phyloP scores from a whole-genome alignment of 1,140 invertebrate species.

The Drosophila orosa region DNA sequence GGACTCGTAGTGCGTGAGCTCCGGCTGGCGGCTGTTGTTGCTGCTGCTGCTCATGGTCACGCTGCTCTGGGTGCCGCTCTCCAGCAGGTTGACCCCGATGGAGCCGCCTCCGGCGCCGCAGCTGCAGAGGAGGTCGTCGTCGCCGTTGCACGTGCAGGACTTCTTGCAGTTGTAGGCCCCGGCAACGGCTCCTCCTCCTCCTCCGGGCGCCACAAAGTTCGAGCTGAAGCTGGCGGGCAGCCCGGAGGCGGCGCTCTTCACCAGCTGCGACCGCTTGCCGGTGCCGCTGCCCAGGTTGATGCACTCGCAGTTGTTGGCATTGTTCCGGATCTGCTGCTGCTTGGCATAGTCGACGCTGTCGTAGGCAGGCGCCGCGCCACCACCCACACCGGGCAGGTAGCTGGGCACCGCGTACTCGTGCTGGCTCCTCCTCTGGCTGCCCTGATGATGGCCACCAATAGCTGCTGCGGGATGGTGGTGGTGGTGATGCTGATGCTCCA shows the following conservation, averaged over 20 bases:
- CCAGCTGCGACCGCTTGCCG: conserved; percentile 64
- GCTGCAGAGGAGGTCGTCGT: conserved; percentile 64
- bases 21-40: conserved; percentile 75
- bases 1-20: conserved; percentile 83
- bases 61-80: conserved; percentile 81
- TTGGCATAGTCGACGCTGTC: conserved; percentile 76
- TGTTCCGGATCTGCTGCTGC: conserved; percentile 62
- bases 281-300: conserved; percentile 56
- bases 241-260: conserved; percentile 76
- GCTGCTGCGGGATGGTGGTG: conserved; percentile 46
- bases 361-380: conserved; percentile 51
- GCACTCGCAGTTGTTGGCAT: conserved; percentile 63
- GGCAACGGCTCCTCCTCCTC: conserved; percentile 83
- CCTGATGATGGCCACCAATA: conserved; percentile 13
- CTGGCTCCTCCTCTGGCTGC: conserved; percentile 71
- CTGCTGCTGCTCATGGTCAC: conserved; percentile 82
- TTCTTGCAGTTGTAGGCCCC: conserved; percentile 85
- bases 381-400: conserved; percentile 47
- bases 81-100: conserved; percentile 57
- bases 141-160: conserved; percentile 76
- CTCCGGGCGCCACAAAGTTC: conserved; percentile 86
- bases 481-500: conserved; percentile 72
- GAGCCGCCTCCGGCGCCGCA: conserved; percentile 33
- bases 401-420: conserved; percentile 83
- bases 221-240: conserved; percentile 87